Evolutionary conservation across 1,140 invertebrate species (phyloP).

Genomic region (Odontomachus brunneus): DNA sequence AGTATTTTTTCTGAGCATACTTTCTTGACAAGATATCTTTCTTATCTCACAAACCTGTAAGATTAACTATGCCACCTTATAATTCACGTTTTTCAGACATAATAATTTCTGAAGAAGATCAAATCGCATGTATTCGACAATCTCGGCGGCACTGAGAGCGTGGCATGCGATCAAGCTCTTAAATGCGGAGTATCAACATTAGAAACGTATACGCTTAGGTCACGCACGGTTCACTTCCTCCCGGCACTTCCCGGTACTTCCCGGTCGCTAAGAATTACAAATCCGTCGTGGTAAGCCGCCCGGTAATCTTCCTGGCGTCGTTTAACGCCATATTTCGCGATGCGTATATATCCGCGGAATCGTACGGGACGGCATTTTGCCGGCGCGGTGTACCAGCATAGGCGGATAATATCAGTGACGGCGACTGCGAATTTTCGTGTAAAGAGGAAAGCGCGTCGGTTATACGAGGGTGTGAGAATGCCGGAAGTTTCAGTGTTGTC

Average conservation of each 20-base stretch:
- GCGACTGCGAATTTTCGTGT: constrained; percentile 67
- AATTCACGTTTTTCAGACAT: too few relatives aligned
- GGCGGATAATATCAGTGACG: constrained; percentile 62
- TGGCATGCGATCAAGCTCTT: not conserved
- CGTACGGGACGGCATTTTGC: constrained; percentile 55
- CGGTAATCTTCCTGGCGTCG: constrained; percentile 76
- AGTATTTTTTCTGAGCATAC: too few relatives aligned
- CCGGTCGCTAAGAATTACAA: constrained; percentile 66
- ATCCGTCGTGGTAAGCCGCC: constrained; percentile 73
- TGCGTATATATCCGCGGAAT: constrained; percentile 41
- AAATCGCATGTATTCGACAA: not conserved
- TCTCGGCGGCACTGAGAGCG: not conserved
- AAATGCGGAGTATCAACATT: not conserved
- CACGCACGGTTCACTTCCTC: not conserved
- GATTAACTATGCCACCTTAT: too few relatives aligned
- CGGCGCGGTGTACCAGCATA: constrained; percentile 57
- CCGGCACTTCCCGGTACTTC: not conserved
- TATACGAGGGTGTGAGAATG: constrained; percentile 63
- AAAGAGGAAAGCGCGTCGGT: constrained; percentile 66
- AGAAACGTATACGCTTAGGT: not conserved
- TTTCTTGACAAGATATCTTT: too few relatives aligned
- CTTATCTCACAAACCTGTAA: too few relatives aligned
- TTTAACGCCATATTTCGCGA: constrained; percentile 78
- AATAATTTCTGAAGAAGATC: too few relatives aligned
- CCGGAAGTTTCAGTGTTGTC: constrained; percentile 73